Percentiles rank a stretch among this genome's conserved stretches.
Evolutionary conservation across 2,888 invertebrate species (phyloP).

Genomic region (Erannis defoliaria): DNA sequence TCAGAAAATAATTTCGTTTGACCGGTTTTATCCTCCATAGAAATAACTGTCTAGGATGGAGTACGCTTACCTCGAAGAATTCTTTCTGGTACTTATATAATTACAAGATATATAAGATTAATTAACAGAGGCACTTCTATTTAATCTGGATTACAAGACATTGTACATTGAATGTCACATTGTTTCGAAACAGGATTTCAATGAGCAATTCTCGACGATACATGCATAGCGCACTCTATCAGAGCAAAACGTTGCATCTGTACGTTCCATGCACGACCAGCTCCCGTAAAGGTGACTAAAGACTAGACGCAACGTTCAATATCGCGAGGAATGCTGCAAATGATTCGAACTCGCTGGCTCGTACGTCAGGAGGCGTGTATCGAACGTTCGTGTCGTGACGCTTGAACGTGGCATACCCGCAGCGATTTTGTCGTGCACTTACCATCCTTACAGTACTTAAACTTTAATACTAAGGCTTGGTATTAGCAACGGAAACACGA

Average conservation of each 20-base stretch:
- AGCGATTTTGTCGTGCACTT: constrained; percentile 27
- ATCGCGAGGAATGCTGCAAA: constrained; percentile 39
- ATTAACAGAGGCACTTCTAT: too few species aligned
- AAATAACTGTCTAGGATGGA: too few species aligned
- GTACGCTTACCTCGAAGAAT: too few species aligned
- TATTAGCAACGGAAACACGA: not conserved
- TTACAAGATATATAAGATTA: too few species aligned
- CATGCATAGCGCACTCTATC: constrained; percentile 32
- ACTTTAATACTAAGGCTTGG: not conserved
- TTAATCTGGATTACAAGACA: too few species aligned
- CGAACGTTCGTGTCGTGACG: constrained; percentile 30
- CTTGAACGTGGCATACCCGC: constrained; percentile 17
- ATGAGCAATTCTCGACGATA: constrained; percentile 26
- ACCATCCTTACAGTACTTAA: constrained; percentile 11
- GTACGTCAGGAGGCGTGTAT: constrained; percentile 23
- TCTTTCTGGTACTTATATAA: too few species aligned
- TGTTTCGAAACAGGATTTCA: constrained; percentile 27
- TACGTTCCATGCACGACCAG: constrained; percentile 34
- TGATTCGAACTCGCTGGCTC: constrained; percentile 23
- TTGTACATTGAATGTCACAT: constrained; percentile 18
- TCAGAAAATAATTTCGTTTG: too few species aligned
- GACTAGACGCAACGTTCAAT: constrained; percentile 35
- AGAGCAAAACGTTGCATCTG: constrained; percentile 29
- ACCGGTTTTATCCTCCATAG: too few species aligned
- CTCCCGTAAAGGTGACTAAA: constrained; percentile 29